Evolutionary conservation across 2,113 vertebrate species (phyloP).

Genomic region (Daboia siamensis): DNA sequence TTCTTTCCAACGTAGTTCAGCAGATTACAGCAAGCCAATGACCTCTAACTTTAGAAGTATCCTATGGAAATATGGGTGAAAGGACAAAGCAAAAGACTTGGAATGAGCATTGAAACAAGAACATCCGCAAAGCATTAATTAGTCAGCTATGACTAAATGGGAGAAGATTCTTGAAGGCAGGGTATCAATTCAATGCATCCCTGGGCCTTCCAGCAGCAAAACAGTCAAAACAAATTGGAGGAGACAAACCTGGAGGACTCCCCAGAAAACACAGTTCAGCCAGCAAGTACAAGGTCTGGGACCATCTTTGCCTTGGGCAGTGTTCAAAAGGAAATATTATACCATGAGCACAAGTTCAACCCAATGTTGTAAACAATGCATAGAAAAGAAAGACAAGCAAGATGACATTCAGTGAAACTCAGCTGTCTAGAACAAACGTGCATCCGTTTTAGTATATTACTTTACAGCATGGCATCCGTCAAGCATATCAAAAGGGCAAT

Average conservation of each 20-base stretch:
- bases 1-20: conserved; percentile 32
- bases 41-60: rapidly evolving
- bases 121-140: conserved; percentile 34
- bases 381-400: conserved; percentile 45
- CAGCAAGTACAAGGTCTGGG: conserved; percentile 55
- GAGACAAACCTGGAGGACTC: conserved; percentile 43
- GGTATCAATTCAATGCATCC: neutral
- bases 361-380: conserved; percentile 37
- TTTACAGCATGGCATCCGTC: conserved; percentile 11
- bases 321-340: conserved; percentile 10
- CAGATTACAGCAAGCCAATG: neutral
- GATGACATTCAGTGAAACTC: conserved; percentile 36
- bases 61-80: conserved; percentile 8
- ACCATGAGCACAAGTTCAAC: neutral
- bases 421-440: neutral
- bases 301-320: conserved; percentile 42
- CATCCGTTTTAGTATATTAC: neutral
- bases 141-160: conserved; percentile 32
- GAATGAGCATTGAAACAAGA: conserved; percentile 12
- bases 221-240: conserved; percentile 61
- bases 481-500: conserved; percentile 29
- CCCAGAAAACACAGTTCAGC: conserved; percentile 49
- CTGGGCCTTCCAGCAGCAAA: conserved; percentile 41
- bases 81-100: neutral
- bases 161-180: conserved; percentile 50